Conservation (phyloP, 2,888 invertebrate species). For the Tenthredo mesomela region DNA sequence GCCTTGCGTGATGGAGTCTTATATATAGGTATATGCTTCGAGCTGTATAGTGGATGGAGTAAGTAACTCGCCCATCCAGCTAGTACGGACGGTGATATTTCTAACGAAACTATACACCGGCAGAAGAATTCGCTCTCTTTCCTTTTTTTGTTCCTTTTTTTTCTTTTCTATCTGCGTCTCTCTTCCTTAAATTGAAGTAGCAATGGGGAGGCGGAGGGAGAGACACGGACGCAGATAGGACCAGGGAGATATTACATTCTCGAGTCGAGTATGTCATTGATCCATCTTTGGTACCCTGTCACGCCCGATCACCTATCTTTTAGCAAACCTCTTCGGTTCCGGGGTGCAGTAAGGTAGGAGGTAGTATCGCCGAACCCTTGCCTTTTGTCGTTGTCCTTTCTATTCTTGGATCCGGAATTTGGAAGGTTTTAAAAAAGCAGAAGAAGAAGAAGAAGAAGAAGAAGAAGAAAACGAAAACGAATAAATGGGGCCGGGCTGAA, state of each 20-base stretch:
- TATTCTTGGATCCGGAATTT: neutral
- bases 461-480: neutral
- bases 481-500: neutral
- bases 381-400: neutral
- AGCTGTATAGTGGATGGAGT: no score
- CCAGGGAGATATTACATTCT: slow-evolving; percentile 40
- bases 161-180: neutral
- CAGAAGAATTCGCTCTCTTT: neutral
- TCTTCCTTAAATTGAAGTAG: slow-evolving; percentile 7
- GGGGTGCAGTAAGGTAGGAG: neutral
- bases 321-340: neutral
- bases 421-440: neutral
- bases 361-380: slow-evolving; percentile 14
- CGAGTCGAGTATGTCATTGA: slow-evolving; percentile 36
- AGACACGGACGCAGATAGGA: neutral
- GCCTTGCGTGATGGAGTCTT: neutral
- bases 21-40: neutral
- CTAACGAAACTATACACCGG: neutral
- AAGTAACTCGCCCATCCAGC: no score
- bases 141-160: neutral
- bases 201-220: neutral
- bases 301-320: slow-evolving; percentile 38
- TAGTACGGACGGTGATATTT: neutral
- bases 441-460: neutral
- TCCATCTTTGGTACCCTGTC: slow-evolving; percentile 40